Base-by-base conservation (phyloP, 1,140 invertebrate genomes). In the Ceratina japonica region DNA sequence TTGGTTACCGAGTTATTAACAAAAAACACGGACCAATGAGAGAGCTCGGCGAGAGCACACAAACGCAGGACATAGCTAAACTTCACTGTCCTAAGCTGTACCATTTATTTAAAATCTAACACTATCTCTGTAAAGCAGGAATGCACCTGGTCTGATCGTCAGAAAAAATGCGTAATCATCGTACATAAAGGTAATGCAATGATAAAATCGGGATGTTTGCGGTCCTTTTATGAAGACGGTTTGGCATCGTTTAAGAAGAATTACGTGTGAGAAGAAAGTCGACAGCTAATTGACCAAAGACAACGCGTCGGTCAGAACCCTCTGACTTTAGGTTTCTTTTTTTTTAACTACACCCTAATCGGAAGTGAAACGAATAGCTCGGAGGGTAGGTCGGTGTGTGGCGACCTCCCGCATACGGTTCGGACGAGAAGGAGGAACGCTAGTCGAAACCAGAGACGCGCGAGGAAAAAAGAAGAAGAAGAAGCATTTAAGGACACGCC, bases 391-490 rank as follows among this genome's bases (percentile, higher is more conserved):
- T 27, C 44, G 49, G 81, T 74, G 63, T 80, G 84, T 78, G 76
- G 59, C 76, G 80, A 85, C 79, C 79, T 77, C 74, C 82, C 79
- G 73, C 73, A 77, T 77, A 18, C n/a, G 51, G 13, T 18, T 62
- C 37, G 51, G 22, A 62, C 51, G 2, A 54, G 1, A 12, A 61
- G 1, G 18, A 72, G 49, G 24, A 59, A 61, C 5, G 24, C 66
- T 78, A 78, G 27, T 66, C 73, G 79, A 85, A 83, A 85, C 69
- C 54, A 66, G 61, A 85, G 78, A 81, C 37, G 24, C 37, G 24
- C 13, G 66, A 20, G 18, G 22, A 61, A 31, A 80, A 16, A 69
- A 51, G 75, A n/a, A 31, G 68, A 10, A 44, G 10, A 66, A 75
- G 66, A 61, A 61, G 69, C 61, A 79, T 75, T 75, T 63, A n/a